Percentiles rank a stretch among this genome's conserved stretches.
Evolutionary conservation across 1,140 invertebrate genomes (phyloP).

Genomic region (Drosophila eugracilis): DNA sequence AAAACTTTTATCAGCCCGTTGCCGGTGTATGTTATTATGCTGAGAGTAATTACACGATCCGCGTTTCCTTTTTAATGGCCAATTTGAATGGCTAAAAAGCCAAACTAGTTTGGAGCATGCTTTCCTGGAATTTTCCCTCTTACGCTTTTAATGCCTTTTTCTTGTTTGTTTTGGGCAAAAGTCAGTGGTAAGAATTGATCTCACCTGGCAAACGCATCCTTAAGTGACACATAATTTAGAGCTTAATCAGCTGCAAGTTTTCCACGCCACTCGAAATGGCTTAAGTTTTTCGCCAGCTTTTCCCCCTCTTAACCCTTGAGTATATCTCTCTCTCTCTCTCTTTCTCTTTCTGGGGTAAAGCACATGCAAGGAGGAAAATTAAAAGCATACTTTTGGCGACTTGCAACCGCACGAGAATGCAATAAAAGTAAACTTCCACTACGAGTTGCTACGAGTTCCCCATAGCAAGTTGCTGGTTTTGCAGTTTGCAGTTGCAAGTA

Average conservation of each 20-base stretch:
- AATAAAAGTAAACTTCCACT: slow-evolving; percentile 71
- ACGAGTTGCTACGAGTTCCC: slow-evolving; percentile 34
- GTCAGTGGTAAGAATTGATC: slow-evolving; percentile 31
- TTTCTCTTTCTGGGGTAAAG: neutral
- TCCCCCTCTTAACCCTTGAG: slow-evolving; percentile 3
- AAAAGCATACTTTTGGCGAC: slow-evolving; percentile 72
- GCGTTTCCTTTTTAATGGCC: slow-evolving; percentile 25
- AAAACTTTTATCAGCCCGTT: slow-evolving; percentile 41
- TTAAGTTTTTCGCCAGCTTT: slow-evolving; percentile 34
- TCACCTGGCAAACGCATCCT: slow-evolving; percentile 40
- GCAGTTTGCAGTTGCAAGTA: slow-evolving; percentile 18
- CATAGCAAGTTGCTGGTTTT: slow-evolving; percentile 27
- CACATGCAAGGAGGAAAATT: slow-evolving; percentile 51
- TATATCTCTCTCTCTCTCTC: slow-evolving; percentile 5
- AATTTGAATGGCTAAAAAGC: slow-evolving; percentile 42
- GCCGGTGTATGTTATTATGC: neutral
- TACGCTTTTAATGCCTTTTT: slow-evolving; percentile 25
- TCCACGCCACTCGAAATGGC: slow-evolving; percentile 44
- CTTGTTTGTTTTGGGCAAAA: slow-evolving; percentile 39
- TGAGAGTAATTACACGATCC: slow-evolving; percentile 43
- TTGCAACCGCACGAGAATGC: slow-evolving; percentile 74
- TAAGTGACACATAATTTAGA: slow-evolving; percentile 39
- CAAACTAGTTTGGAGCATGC: slow-evolving; percentile 12
- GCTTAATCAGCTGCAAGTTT: slow-evolving; percentile 56
- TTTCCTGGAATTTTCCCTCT: slow-evolving; percentile 7